Conservation (phyloP, 2,888 invertebrate species). For the Lacanobia oleracea region DNA sequence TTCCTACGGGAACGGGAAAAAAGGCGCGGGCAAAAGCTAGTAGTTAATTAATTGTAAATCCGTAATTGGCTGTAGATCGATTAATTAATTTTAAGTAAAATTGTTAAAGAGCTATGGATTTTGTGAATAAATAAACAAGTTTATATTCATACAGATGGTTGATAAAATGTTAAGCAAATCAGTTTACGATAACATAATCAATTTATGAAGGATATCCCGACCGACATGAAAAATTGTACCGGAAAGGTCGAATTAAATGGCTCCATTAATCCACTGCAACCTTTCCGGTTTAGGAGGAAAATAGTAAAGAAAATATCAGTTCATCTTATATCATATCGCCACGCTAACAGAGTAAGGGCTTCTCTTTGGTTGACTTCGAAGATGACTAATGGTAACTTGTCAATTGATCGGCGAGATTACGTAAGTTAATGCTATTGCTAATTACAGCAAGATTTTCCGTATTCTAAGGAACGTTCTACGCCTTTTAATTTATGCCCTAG, state of each 20-base stretch:
- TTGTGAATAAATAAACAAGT: neutral
- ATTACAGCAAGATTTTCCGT: no score
- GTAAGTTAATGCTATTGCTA: neutral
- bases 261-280: constrained; percentile 24
- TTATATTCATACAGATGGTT: neutral
- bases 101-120: no score
- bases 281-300: constrained; percentile 24
- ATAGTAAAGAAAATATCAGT: constrained; percentile 11
- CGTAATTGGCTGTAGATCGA: no score
- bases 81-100: no score
- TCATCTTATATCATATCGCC: neutral
- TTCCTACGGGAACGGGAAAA: no score
- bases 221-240: constrained; percentile 15
- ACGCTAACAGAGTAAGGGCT: neutral
- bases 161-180: neutral
- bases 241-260: constrained; percentile 23
- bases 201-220: neutral
- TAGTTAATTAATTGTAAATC: no score
- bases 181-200: neutral
- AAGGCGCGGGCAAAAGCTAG: no score
- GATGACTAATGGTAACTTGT: neutral
- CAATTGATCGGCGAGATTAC: neutral
- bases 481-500: no score
- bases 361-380: neutral
- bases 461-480: no score